Conservation (phyloP, 1,140 invertebrate genomes). For the Platorchestia sp. region DNA sequence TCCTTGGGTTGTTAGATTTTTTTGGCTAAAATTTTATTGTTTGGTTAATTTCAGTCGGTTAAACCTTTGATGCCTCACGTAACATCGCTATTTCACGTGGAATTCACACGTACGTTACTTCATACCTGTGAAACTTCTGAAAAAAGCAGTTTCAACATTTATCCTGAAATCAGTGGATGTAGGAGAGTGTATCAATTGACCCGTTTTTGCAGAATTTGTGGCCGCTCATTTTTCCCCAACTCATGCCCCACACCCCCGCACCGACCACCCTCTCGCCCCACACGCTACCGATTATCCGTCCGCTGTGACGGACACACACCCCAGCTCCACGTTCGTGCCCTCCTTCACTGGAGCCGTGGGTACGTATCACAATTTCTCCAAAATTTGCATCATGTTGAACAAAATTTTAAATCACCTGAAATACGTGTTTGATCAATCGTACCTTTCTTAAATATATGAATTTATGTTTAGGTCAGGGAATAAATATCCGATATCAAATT, state of each 20-base stretch:
- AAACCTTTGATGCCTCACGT: too few relatives aligned
- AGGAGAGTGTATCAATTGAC: neutral
- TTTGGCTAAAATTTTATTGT: too few relatives aligned
- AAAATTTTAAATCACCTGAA: neutral
- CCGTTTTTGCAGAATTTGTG: neutral
- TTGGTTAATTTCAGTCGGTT: too few relatives aligned
- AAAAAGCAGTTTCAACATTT: neutral
- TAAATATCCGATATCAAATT: too few relatives aligned
- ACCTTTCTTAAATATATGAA: neutral
- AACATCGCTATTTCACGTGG: too few relatives aligned
- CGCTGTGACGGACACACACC: neutral
- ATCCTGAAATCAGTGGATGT: neutral
- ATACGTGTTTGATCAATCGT: neutral
- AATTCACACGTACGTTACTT: neutral
- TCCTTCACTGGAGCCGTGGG: slow-evolving; percentile 14
- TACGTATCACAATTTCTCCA: neutral
- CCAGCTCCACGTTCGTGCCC: neutral
- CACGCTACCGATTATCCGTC: neutral
- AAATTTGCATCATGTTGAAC: neutral
- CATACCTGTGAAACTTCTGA: neutral
- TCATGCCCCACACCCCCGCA: neutral
- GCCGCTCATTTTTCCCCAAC: neutral
- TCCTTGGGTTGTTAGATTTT: too few relatives aligned
- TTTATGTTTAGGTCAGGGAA: too few relatives aligned
- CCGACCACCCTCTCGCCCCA: neutral